Evolutionary conservation across 23 tunicate genomes (phyloP).

Genomic region (Halocynthia aurantium): DNA sequence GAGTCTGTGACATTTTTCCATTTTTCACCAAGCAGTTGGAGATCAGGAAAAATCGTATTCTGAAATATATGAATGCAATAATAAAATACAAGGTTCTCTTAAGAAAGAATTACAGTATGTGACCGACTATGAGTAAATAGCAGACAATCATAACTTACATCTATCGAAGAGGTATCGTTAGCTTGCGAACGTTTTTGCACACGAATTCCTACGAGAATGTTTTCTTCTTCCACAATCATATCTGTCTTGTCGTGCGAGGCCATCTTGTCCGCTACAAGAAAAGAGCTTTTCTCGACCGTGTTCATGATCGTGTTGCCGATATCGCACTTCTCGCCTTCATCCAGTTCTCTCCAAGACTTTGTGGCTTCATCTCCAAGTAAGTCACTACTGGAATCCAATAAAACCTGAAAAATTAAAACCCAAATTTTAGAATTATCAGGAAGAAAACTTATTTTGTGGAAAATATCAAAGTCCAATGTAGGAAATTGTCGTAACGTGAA

Average conservation of each 20-base stretch:
- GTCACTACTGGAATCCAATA: slow-evolving; percentile 4
- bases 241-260: no score
- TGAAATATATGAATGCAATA: not conserved
- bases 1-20: slow-evolving; percentile 5
- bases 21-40: not conserved
- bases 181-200: not conserved
- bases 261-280: not conserved
- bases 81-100: not conserved
- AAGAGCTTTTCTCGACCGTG: not conserved
- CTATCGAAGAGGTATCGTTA: not conserved
- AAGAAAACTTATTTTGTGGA: no score
- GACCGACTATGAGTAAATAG: no score
- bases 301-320: not conserved
- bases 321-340: not conserved
- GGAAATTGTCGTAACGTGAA: no score
- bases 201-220: not conserved
- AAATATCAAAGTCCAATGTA: no score
- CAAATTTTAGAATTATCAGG: no score
- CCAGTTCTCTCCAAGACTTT: not conserved
- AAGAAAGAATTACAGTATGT: no score
- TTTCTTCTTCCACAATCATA: not conserved
- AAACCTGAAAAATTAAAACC: not conserved
- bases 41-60: not conserved
- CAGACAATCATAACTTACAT: no score
- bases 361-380: not conserved